phyloP scores from a whole-genome alignment of 2,113 vertebrate genomes.

The Haemorhous mexicanus region DNA sequence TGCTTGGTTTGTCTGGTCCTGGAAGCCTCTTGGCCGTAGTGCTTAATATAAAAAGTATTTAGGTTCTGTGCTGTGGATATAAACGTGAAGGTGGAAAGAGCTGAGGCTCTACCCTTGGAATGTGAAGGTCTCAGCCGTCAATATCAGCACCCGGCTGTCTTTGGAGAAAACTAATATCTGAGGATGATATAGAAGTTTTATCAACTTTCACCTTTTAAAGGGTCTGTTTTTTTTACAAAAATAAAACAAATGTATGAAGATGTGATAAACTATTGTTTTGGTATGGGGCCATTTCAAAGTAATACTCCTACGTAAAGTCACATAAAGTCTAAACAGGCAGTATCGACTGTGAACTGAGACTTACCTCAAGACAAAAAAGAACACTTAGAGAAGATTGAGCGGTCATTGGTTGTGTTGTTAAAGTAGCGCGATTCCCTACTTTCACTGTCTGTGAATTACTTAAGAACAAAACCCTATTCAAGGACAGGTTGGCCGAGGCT shows the following conservation, averaged over 20 bases:
- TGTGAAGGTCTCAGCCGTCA: background rate
- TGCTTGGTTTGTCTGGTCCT: background rate
- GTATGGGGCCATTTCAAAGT: background rate
- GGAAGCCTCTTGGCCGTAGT: background rate
- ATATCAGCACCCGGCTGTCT: background rate
- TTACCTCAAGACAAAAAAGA: background rate
- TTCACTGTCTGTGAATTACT: background rate
- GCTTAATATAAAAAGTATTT: background rate
- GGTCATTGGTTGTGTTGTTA: background rate
- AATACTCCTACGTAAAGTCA: rapidly evolving
- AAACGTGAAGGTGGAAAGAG: background rate
- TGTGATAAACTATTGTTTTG: rapidly evolving
- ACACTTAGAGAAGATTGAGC: background rate
- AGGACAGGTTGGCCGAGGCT: background rate
- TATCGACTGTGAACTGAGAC: rapidly evolving
- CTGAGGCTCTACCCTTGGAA: background rate
- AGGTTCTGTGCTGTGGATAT: background rate
- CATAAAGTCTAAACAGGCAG: rapidly evolving
- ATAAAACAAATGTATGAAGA: background rate
- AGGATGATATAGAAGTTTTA: background rate
- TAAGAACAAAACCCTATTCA: background rate
- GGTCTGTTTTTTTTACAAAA: background rate
- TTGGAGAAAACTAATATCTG: background rate
- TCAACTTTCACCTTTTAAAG: background rate
- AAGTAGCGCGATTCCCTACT: background rate